These are phyloP conservation scores for Polia nebulosa DNA, from an alignment of 2,888 invertebrate genomes.

Conservation along the genomic window DNA sequence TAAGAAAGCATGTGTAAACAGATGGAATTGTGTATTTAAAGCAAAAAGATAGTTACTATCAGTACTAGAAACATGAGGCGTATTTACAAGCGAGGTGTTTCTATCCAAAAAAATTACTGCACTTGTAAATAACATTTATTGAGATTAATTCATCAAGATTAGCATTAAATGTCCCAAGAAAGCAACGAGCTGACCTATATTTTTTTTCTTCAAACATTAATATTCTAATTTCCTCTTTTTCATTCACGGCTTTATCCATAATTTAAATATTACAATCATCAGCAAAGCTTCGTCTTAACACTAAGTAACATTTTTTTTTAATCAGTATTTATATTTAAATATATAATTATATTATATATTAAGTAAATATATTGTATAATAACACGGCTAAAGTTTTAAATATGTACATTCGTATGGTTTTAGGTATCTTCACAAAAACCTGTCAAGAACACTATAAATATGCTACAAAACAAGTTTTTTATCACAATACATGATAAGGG, in stretches of 20 bases:
- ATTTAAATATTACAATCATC: slow-evolving; percentile 30
- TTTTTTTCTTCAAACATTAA: slow-evolving; percentile 1
- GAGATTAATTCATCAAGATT: slow-evolving; percentile 14
- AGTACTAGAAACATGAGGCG: not conserved
- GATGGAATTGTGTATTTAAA: slow-evolving; percentile 30
- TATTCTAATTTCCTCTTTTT: slow-evolving; percentile 4
- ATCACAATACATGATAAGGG: slow-evolving; percentile 3
- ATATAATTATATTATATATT: slow-evolving; percentile 22
- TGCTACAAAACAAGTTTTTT: slow-evolving; percentile 32
- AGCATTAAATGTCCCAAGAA: slow-evolving; percentile 22
- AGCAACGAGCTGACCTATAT: slow-evolving; percentile 30
- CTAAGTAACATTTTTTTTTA: slow-evolving; percentile 35
- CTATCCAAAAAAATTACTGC: slow-evolving; percentile 42
- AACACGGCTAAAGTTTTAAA: slow-evolving; percentile 28
- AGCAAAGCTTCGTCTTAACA: slow-evolving; percentile 46
- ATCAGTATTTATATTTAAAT: slow-evolving; percentile 33
- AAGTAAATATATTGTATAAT: slow-evolving; percentile 39
- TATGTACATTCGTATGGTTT: slow-evolving; percentile 28
- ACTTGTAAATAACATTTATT: slow-evolving; percentile 50
- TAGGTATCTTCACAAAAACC: slow-evolving; percentile 32
- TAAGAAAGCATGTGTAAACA: slow-evolving; percentile 41
- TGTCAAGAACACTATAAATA: slow-evolving; percentile 33
- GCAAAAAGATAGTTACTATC: not conserved
- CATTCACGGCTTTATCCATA: slow-evolving; percentile 36
- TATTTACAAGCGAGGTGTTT: slow-evolving; percentile 42